Evolutionary conservation across 2,113 vertebrate species (phyloP).

Genomic region (Phyllopteryx taeniolatus): DNA sequence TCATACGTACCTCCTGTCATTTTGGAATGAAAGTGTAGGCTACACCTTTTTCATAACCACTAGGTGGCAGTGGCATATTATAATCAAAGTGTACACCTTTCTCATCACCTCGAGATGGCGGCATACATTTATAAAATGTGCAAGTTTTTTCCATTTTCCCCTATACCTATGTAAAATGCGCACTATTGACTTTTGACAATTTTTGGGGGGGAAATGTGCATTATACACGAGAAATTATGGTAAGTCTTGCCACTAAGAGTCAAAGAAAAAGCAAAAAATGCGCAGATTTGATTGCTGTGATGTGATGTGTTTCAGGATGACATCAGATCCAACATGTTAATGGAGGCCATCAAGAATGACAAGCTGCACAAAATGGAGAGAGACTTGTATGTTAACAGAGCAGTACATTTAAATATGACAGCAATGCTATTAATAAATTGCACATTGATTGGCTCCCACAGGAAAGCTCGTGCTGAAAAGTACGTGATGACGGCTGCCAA

Average conservation of each 20-base stretch:
- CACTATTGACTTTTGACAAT: too few relatives aligned
- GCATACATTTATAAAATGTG: too few relatives aligned
- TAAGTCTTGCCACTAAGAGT: neutral
- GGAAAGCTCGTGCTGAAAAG: constrained; percentile 89
- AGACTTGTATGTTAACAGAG: constrained; percentile 78
- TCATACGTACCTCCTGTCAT: too few relatives aligned
- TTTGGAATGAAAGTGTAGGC: too few relatives aligned
- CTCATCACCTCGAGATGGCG: too few relatives aligned
- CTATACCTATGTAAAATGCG: too few relatives aligned
- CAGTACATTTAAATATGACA: neutral
- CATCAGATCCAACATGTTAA: constrained; percentile 81
- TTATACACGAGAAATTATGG: too few relatives aligned
- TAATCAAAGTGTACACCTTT: too few relatives aligned
- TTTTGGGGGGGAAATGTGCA: too few relatives aligned
- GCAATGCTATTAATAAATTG: neutral
- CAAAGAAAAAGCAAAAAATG: neutral
- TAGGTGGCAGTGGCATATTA: too few relatives aligned
- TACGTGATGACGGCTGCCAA: constrained; percentile 97
- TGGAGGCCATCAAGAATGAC: constrained; percentile 96
- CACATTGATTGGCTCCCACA: constrained; percentile 37
- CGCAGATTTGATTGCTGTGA: neutral
- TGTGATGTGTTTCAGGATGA: constrained; percentile 79
- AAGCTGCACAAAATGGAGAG: constrained; percentile 88
- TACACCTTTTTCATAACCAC: too few relatives aligned
- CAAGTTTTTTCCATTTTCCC: too few relatives aligned